Conservation (phyloP, 2,113 vertebrate species). For the Hyperopisus bebe region DNA sequence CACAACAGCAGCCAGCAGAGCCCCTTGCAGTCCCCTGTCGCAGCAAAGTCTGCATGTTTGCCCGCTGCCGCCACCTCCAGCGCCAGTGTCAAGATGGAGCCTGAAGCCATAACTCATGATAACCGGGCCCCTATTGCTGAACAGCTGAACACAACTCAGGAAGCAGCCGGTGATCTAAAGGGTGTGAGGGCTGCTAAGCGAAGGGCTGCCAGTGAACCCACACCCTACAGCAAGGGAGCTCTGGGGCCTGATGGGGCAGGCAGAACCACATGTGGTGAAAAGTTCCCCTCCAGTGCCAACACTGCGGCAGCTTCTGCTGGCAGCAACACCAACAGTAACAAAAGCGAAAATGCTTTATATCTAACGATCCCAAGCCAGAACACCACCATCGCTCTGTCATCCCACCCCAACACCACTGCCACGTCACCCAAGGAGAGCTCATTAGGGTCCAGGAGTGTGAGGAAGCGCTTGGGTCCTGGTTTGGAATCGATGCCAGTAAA, state of each 20-base stretch:
- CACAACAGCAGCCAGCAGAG: slow-evolving; percentile 58
- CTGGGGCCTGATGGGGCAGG: slow-evolving; percentile 60
- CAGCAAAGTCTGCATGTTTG: slow-evolving; percentile 47
- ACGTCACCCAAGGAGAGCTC: slow-evolving; percentile 66
- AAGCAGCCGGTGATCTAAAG: slow-evolving; percentile 50
- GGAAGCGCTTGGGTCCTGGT: slow-evolving; percentile 68
- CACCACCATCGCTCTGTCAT: slow-evolving; percentile 66
- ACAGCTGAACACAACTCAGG: slow-evolving; percentile 41
- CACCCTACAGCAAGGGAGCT: slow-evolving; percentile 64
- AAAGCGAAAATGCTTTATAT: slow-evolving; percentile 70
- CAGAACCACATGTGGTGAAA: slow-evolving; percentile 70
- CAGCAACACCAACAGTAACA: slow-evolving; percentile 69
- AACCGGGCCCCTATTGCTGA: slow-evolving; percentile 45
- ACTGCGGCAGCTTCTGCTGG: slow-evolving; percentile 62
- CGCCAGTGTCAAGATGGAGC: slow-evolving; percentile 70
- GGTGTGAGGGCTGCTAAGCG: slow-evolving; percentile 63
- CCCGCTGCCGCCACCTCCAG: slow-evolving; percentile 40
- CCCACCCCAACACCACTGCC: slow-evolving; percentile 58
- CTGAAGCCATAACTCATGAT: slow-evolving; percentile 66
- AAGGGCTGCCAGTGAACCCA: slow-evolving; percentile 71
- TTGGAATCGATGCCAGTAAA: slow-evolving; percentile 76
- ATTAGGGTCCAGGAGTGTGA: slow-evolving; percentile 73
- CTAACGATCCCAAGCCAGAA: slow-evolving; percentile 70
- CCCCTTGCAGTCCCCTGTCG: slow-evolving; percentile 67
- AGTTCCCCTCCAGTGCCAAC: slow-evolving; percentile 57